phyloP scores from a whole-genome alignment of 2,888 invertebrate genomes.

The Pristionchus mayeri region DNA sequence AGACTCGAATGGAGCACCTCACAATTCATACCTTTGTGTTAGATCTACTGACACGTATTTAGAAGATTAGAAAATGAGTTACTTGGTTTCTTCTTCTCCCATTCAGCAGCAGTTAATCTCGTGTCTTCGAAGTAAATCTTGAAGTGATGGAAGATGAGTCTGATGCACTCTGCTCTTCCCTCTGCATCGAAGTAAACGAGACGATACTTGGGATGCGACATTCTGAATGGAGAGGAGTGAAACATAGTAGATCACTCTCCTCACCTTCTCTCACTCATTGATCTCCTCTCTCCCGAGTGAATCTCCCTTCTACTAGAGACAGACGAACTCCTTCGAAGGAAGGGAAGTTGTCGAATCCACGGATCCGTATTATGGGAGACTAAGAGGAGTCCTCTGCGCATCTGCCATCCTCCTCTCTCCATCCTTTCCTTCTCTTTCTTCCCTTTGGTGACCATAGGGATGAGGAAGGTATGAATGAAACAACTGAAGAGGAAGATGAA shows the following conservation, averaged over 20 bases:
- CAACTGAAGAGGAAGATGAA: neutral
- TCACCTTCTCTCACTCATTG: neutral
- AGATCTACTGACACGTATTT: neutral
- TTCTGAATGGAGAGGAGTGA: neutral
- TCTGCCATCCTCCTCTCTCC: neutral
- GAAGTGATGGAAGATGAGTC: constrained; percentile 49
- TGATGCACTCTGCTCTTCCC: constrained; percentile 40
- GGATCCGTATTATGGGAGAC: neutral
- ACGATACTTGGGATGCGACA: constrained; percentile 3
- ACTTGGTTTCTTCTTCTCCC: constrained; percentile 43
- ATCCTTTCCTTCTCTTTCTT: neutral
- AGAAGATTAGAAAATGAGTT: neutral
- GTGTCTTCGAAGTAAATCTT: constrained; percentile 48
- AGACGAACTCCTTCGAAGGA: neutral
- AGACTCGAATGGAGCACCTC: constrained; percentile 9
- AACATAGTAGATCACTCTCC: neutral
- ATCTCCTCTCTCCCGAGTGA: neutral
- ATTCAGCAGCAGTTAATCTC: constrained; percentile 44
- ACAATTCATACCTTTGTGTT: neutral
- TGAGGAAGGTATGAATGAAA: neutral
- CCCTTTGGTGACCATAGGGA: neutral
- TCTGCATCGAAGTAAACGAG: constrained; percentile 36
- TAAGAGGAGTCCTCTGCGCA: neutral
- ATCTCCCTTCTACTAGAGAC: neutral
- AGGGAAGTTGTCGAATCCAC: neutral